Conservation (phyloP, 2,113 vertebrate genomes). For the Labeo rohita region DNA sequence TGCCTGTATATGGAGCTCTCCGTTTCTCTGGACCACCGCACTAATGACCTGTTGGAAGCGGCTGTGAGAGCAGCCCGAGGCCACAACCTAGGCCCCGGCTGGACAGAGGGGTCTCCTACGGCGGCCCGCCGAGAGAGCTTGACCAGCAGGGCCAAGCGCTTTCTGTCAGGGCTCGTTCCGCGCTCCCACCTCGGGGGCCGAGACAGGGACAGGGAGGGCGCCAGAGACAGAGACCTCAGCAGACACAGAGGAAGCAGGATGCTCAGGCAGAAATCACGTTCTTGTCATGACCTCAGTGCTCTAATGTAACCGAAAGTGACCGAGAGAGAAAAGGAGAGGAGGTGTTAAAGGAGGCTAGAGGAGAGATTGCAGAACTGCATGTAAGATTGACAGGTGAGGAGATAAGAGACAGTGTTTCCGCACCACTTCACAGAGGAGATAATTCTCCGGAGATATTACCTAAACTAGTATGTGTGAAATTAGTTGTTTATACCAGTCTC, state of each 20-base stretch:
- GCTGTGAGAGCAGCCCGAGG: slow-evolving; percentile 84
- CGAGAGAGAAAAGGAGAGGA: not conserved
- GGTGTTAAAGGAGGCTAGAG: not conserved
- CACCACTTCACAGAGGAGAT: not conserved
- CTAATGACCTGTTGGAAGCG: slow-evolving; percentile 84
- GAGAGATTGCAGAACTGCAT: not conserved
- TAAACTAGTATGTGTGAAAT: slow-evolving; percentile 40
- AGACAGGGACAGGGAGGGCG: slow-evolving; percentile 67
- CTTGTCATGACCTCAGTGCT: slow-evolving; percentile 89
- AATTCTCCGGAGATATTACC: not conserved
- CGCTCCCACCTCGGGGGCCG: slow-evolving; percentile 76
- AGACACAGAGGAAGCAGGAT: slow-evolving; percentile 80
- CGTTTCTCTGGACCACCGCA: slow-evolving; percentile 87
- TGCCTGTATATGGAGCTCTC: slow-evolving; percentile 89
- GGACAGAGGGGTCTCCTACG: slow-evolving; percentile 71
- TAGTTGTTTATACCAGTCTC: slow-evolving; percentile 18
- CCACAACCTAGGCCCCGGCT: slow-evolving; percentile 73
- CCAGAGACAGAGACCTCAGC: slow-evolving; percentile 76
- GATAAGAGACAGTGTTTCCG: slow-evolving; percentile 30
- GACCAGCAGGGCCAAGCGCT: slow-evolving; percentile 87
- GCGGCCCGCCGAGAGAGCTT: slow-evolving; percentile 82
- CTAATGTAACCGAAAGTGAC: slow-evolving; percentile 66
- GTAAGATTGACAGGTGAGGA: not conserved
- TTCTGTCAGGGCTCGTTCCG: slow-evolving; percentile 85
- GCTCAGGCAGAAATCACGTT: slow-evolving; percentile 89